These are phyloP conservation scores for Yoshiicerus persimilis DNA, from an alignment of 1,140 invertebrate genomes.

Conservation along the genomic window DNA sequence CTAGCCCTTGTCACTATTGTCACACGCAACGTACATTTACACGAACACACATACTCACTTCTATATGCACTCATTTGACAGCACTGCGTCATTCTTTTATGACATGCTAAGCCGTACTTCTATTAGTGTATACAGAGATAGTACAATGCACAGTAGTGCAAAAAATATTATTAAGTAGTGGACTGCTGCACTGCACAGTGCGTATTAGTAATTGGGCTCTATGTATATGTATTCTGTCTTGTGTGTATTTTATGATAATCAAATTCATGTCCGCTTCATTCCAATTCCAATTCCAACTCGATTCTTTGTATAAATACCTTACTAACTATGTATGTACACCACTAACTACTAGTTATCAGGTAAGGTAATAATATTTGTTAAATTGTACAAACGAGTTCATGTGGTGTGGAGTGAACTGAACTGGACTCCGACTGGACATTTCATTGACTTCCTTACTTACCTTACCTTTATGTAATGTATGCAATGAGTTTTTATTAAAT, in stretches of 20 bases:
- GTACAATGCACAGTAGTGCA: neutral
- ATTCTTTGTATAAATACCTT: neutral
- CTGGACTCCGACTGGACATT: neutral
- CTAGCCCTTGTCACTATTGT: conserved; percentile 36
- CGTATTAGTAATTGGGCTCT: neutral
- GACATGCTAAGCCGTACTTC: neutral
- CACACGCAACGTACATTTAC: conserved; percentile 32
- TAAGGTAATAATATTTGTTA: neutral
- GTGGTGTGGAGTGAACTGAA: neutral
- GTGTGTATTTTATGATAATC: neutral
- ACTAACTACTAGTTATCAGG: neutral
- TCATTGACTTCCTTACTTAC: neutral
- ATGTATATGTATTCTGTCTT: too few species aligned
- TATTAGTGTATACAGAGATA: neutral
- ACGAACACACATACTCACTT: neutral
- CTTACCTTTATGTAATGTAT: neutral
- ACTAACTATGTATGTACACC: neutral
- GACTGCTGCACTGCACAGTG: neutral
- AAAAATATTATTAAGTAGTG: neutral
- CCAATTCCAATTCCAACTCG: neutral
- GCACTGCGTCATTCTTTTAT: neutral
- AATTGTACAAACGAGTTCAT: neutral
- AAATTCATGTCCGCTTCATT: neutral
- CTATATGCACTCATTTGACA: neutral
- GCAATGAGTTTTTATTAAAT: too few species aligned